These are phyloP conservation scores for Mactra quadrangularis DNA, from an alignment of 1,140 invertebrate species.

Conservation along the genomic window DNA sequence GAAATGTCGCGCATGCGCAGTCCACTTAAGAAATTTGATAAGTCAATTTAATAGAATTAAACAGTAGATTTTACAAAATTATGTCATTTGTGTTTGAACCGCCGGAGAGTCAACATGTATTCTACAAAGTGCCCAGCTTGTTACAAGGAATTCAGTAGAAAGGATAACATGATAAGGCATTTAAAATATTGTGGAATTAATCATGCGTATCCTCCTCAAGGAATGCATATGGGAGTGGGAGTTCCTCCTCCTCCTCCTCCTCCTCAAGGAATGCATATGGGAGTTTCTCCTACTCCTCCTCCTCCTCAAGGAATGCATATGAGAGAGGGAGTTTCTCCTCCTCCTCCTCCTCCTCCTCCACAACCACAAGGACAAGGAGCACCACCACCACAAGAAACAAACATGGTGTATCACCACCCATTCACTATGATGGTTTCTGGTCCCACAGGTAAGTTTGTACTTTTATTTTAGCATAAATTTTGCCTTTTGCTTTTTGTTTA, in stretches of 20 bases:
- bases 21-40: background rate
- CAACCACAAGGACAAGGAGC: background rate
- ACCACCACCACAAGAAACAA: no score
- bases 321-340: no score
- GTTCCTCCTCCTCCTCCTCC: background rate
- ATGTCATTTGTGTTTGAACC: background rate
- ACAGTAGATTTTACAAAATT: background rate
- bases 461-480: no score
- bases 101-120: background rate
- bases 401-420: no score
- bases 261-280: no score
- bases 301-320: background rate
- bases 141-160: background rate
- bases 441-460: no score
- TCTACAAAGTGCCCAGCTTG: background rate
- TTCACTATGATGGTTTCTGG: no score
- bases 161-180: conserved; percentile 11
- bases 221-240: background rate
- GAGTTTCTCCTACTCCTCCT: no score
- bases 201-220: background rate
- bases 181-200: background rate
- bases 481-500: no score
- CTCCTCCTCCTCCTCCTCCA: background rate
- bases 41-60: conserved; percentile 10
- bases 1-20: conserved; percentile 4